Evolutionary conservation across 1,140 invertebrate species (phyloP), one percentile per base, ranked within the genome.

Genomic region (Belonocnema kinseyi): DNA sequence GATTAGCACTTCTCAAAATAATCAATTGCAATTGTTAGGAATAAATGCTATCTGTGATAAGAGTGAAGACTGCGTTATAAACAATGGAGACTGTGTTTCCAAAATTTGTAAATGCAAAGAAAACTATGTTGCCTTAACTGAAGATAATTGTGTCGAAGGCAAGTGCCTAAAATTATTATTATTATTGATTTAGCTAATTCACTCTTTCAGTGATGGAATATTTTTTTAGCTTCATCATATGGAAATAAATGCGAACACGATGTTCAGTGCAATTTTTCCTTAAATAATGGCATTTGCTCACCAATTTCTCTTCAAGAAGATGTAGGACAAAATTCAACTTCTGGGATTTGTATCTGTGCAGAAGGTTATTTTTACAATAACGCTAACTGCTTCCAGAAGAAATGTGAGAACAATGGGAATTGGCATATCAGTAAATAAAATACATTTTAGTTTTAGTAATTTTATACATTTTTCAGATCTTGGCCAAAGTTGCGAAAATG

Each of bases 231-330:
- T 66, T 66, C 61, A 16, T 66, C 26, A 40, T 66, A 66, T 33
- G 61, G 61, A n/a, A 66, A 66, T 66, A 46, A 66, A 66, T 66
- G 61, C 40, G 61, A 66, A 40, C 26, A 66, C 61, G 12, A 66
- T 66, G 40, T 66, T 3, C 61, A 66, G 14, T 66, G 61, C 3
- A 66, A 66, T 66, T 16, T 6, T n/a, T 40, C 26, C n/a, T n/a
- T 66, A 40, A 66, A 13, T 10, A 66, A 66, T 66, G 61, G 61
- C 61, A 66, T 40, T 66, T 66, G 61, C 16, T 66, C 61, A 66
- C 61, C 26, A 46, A n/a, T n/a, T 16, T 46, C 40, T 46, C 7
- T 46, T 0, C 4, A 66, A 33, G 33, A 21, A 66, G 21, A 26
- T 61, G 58, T 4, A 26, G 58, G 58, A 33, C 2, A 66, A 40